These are phyloP conservation scores for Agelaius phoeniceus DNA, from an alignment of 2,113 vertebrate genomes.

Conservation along the genomic window DNA sequence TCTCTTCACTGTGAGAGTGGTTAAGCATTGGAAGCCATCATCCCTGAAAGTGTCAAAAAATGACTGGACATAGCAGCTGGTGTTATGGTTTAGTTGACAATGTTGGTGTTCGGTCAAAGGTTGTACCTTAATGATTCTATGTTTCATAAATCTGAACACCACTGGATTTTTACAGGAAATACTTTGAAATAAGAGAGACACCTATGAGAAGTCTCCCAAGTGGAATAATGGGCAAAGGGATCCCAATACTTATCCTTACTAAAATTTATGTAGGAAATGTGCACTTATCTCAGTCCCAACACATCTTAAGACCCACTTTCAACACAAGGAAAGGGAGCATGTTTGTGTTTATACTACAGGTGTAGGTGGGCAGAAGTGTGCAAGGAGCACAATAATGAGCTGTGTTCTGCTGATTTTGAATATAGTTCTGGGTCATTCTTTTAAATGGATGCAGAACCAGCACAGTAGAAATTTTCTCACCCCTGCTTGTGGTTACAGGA, in stretches of 20 bases:
- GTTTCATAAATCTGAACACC: not conserved
- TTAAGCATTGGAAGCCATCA: not conserved
- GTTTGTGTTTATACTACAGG: not conserved
- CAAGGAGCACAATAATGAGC: not conserved
- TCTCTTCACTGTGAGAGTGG: not conserved
- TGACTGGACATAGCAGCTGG: not conserved
- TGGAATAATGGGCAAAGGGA: not conserved
- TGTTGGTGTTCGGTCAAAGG: rapidly evolving
- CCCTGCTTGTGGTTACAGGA: not conserved
- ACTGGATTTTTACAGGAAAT: not conserved
- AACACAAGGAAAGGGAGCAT: not conserved
- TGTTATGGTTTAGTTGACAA: not conserved
- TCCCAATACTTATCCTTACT: not conserved
- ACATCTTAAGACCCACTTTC: not conserved
- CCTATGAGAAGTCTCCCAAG: not conserved
- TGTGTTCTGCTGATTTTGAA: not conserved
- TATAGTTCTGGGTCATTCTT: not conserved
- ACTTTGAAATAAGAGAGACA: not conserved
- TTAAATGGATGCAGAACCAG: not conserved
- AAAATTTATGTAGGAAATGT: not conserved
- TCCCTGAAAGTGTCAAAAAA: not conserved
- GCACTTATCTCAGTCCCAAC: not conserved
- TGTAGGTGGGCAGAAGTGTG: not conserved
- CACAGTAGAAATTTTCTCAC: not conserved
- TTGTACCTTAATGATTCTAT: not conserved